These are phyloP conservation scores for Ancistrus triradiatus DNA, from an alignment of 2,113 vertebrate species.

Conservation along the genomic window DNA sequence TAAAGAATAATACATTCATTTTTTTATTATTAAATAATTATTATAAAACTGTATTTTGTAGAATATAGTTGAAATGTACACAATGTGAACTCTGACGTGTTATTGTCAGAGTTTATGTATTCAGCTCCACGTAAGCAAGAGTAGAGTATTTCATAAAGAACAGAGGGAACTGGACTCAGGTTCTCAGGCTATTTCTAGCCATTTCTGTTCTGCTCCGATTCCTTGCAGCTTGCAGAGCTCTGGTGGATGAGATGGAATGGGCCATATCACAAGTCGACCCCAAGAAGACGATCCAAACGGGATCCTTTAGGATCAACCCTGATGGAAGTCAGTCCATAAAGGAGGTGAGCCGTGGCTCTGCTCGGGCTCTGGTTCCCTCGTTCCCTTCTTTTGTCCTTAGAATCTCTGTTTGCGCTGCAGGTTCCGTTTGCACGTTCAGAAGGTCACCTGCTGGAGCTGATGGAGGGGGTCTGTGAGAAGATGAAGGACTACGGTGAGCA, in stretches of 20 bases:
- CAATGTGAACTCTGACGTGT: too few species aligned
- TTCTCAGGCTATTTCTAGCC: too few species aligned
- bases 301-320: conserved; percentile 92
- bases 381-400: not conserved
- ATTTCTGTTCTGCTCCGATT: too few species aligned
- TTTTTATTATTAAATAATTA: too few species aligned
- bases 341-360: conserved; percentile 72
- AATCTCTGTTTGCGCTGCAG: conserved; percentile 54
- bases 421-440: conserved; percentile 88
- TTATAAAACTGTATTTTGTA: too few species aligned
- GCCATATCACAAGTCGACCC: conserved; percentile 88
- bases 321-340: conserved; percentile 90
- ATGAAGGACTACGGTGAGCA: conserved; percentile 90
- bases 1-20: too few species aligned
- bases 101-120: too few species aligned
- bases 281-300: conserved; percentile 90
- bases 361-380: too few species aligned
- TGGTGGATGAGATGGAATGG: conserved; percentile 96
- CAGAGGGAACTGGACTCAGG: too few species aligned
- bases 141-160: too few species aligned
- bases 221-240: conserved; percentile 84
- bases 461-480: conserved; percentile 87
- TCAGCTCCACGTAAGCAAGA: too few species aligned
- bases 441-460: conserved; percentile 85
- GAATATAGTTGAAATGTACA: too few species aligned